Evolutionary conservation across 2,888 invertebrate species (phyloP), one percentile per base, ranked within the genome.

Genomic region (Tetrapedia diversipes): DNA sequence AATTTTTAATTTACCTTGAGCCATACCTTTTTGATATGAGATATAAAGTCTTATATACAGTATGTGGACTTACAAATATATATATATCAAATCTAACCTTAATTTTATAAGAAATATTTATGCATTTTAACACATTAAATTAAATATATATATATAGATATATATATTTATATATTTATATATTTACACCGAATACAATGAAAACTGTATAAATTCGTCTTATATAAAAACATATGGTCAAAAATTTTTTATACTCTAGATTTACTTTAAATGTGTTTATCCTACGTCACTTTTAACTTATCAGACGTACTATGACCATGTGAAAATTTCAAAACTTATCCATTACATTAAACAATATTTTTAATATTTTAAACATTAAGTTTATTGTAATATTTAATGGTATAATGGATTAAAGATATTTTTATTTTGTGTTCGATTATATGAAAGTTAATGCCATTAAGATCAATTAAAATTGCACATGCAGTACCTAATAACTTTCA

Each of bases 1-100:
- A 0, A 94, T 93, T 92, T 95, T 95, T 79, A 95, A 88, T 88
- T 95, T 95, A 56, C 95, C 95, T 92, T 95, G 95, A 34, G 95
- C 94, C 95, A 95, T 32, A 14, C 3, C 49, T 56, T 10, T 19
- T 1, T 11, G 11, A 57, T 43, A 43, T 29, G n/a, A 0, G 4
- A 22, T 49, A 22, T 6, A 10, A 22, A 34, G 11, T 19, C 34
- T 45, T 37, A n/a, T 41, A 7, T 7, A 34, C 14, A 27, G 14
- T 39, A 63, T 54, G 32, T 71, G 63, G 14, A 27, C 1, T n/a
- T 19, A n/a, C 24, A 14, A n/a, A 27, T 2, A 11, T 7, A 51
- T 14, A 16, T 24, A 14, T 49, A 19, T n/a, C 2, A 7, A 59
- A 60, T 8, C 22, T 68, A 53, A 60, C 41, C 34, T 68, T 19